Evolutionary conservation across 2,888 invertebrate species (phyloP), one percentile per base, ranked within the genome.

Genomic region (Periphyllus acericola): DNA sequence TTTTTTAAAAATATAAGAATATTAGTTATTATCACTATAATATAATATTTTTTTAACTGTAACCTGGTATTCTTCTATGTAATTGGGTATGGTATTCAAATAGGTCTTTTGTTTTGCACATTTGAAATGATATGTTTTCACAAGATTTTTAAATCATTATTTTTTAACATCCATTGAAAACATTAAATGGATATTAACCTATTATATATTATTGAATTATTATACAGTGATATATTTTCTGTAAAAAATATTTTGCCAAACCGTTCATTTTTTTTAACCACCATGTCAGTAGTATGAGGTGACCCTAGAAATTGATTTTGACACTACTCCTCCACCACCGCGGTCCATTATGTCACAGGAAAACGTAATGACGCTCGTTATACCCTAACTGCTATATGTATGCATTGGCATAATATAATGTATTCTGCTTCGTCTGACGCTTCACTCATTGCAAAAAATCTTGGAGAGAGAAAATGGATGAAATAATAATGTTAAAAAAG

Each of bases 221-320:
- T 83, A 34, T 32, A 21, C 3, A 8, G 8, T 60, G 83, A 36
- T 74, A 55, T 60, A 60, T 36, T 71, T 55, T 55, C 29, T 4
- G 32, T 55, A 17, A 46, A 74, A 52, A 74, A 55, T 74, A 34
- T 72, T 83, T 83, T 55, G 29, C 36, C 21, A 83, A 36, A 19
- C 11, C 29, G 32, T 36, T 11, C 34, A 55, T 52, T 60, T 60
- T 60, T 55, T 75, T 75, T 83, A 36, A 66, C 17, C 8, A 29
- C 36, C 11, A 74, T 60, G n/a, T 40, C n/a, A 55, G n/a, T 68
- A 5, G 36, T 68, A 21, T 29, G 21, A 36, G 60, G 21, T 60
- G 60, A 83, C 83, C 60, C 60, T 60, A 83, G 60, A 83, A 83
- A 83, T 83, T 83, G 55, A 83, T 83, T 83, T 75, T 75, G 83